Conservation (phyloP, 1,140 invertebrate genomes). For the Schmidtea mediterranea region DNA sequence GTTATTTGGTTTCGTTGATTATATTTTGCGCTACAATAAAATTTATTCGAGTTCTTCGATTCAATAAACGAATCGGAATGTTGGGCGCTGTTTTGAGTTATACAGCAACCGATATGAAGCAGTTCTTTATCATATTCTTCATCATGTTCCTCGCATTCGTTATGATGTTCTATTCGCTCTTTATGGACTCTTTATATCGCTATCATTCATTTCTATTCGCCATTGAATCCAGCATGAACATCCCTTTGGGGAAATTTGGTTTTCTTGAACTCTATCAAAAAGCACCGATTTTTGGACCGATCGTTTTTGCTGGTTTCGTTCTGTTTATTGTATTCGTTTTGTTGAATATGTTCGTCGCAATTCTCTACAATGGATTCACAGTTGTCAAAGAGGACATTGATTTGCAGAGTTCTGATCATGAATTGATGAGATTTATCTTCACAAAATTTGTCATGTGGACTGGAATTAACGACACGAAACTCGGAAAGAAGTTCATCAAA, state of each 20-base stretch:
- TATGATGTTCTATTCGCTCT: slow-evolving; percentile 31
- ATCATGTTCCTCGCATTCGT: slow-evolving; percentile 25
- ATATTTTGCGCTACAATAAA: slow-evolving; percentile 31
- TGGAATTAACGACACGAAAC: too few species aligned
- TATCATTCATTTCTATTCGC: slow-evolving; percentile 30
- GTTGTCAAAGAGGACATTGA: slow-evolving; percentile 2
- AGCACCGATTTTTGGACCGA: slow-evolving; percentile 26
- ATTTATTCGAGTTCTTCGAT: slow-evolving; percentile 30
- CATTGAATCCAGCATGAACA: slow-evolving; percentile 29
- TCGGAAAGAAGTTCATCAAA: too few species aligned
- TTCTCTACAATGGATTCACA: slow-evolving; percentile 2
- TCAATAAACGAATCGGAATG: slow-evolving; percentile 30
- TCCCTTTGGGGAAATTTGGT: slow-evolving; percentile 33
- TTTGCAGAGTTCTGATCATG: not conserved
- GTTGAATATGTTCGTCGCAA: slow-evolving; percentile 12
- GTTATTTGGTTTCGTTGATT: slow-evolving; percentile 28
- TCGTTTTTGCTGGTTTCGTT: slow-evolving; percentile 31
- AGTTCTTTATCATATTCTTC: slow-evolving; percentile 24
- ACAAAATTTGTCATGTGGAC: not conserved
- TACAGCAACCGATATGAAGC: slow-evolving; percentile 16
- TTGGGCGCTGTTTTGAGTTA: slow-evolving; percentile 21
- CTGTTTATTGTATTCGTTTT: slow-evolving; percentile 30
- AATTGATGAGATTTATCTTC: not conserved
- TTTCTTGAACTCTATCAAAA: slow-evolving; percentile 28
- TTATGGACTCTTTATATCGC: slow-evolving; percentile 21